phyloP scores from a whole-genome alignment of 2,888 invertebrate species.

The Miltochrista miniata region DNA sequence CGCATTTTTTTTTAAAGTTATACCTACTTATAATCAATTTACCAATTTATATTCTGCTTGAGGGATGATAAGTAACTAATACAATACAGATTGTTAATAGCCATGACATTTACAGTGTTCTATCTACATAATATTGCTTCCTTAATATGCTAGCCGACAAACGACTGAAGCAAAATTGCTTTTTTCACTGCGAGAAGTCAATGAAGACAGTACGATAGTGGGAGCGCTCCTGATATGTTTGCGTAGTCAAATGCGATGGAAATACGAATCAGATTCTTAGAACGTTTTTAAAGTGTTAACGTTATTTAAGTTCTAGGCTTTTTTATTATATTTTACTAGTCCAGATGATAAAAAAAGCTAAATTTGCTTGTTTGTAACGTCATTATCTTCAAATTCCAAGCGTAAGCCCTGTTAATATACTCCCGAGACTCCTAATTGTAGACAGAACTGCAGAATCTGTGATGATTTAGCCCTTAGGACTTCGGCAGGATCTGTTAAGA shows the following conservation, averaged over 20 bases:
- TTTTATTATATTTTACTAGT: too few relatives aligned
- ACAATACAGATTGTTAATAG: slow-evolving; percentile 25
- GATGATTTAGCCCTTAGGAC: too few relatives aligned
- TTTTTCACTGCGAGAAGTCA: slow-evolving; percentile 73
- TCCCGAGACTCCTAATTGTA: too few relatives aligned
- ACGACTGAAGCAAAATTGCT: slow-evolving; percentile 71
- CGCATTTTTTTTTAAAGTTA: slow-evolving; percentile 35
- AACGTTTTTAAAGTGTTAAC: slow-evolving; percentile 57
- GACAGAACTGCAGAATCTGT: too few relatives aligned
- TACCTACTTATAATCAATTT: too few relatives aligned
- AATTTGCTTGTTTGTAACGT: too few relatives aligned
- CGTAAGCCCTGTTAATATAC: too few relatives aligned
- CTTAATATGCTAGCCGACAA: slow-evolving; percentile 71
- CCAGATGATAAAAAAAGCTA: too few relatives aligned
- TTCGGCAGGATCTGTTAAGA: too few relatives aligned
- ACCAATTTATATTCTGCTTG: too few relatives aligned
- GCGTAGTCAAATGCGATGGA: slow-evolving; percentile 82
- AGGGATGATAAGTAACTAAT: slow-evolving; percentile 11
- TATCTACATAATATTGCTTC: slow-evolving; percentile 81
- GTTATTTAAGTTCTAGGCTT: slow-evolving; percentile 33
- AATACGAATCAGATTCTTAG: slow-evolving; percentile 59
- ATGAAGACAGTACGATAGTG: slow-evolving; percentile 73
- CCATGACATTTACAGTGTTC: slow-evolving; percentile 35
- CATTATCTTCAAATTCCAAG: too few relatives aligned
- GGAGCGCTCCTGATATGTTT: slow-evolving; percentile 70